Percentiles rank a stretch among this genome's conserved stretches.
Conservation (phyloP, 1,140 invertebrate genomes). For the Lepidurus arcticus region DNA sequence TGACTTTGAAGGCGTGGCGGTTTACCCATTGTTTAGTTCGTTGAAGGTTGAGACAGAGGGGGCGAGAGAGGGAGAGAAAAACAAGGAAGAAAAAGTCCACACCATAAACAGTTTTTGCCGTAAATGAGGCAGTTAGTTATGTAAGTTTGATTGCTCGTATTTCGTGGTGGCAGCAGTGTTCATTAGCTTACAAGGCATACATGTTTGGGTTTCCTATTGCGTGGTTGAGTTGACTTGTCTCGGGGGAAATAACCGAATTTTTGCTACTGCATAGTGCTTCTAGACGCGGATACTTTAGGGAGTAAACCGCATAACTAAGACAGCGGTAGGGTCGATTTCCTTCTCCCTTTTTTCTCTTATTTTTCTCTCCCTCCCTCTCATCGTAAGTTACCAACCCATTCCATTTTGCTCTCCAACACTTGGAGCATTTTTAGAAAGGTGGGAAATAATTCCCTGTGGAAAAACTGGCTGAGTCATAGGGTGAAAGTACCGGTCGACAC, state of each 20-base stretch:
- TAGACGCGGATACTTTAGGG: neutral
- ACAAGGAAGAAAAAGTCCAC: neutral
- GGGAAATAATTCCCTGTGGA: too few relatives aligned
- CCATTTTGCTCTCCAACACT: too few relatives aligned
- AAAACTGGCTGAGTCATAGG: too few relatives aligned
- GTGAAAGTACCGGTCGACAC: too few relatives aligned
- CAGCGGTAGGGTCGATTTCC: neutral
- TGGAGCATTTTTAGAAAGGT: too few relatives aligned
- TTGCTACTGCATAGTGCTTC: neutral
- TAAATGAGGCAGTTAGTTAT: neutral
- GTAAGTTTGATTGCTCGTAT: neutral
- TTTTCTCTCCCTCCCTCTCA: too few relatives aligned
- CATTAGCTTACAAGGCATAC: neutral
- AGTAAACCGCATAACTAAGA: neutral
- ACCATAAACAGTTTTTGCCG: neutral
- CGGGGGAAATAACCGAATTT: neutral
- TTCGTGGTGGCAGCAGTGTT: neutral
- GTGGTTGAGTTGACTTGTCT: neutral
- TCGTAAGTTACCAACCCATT: too few relatives aligned
- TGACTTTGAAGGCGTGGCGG: too few relatives aligned
- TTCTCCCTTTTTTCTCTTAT: too few relatives aligned
- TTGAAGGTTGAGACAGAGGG: too few relatives aligned
- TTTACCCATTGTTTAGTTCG: too few relatives aligned
- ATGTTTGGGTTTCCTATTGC: conserved; percentile 2
- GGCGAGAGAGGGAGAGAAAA: neutral